Base-by-base conservation (phyloP, 1,140 invertebrate genomes). In the Armadillidium nasatum region DNA sequence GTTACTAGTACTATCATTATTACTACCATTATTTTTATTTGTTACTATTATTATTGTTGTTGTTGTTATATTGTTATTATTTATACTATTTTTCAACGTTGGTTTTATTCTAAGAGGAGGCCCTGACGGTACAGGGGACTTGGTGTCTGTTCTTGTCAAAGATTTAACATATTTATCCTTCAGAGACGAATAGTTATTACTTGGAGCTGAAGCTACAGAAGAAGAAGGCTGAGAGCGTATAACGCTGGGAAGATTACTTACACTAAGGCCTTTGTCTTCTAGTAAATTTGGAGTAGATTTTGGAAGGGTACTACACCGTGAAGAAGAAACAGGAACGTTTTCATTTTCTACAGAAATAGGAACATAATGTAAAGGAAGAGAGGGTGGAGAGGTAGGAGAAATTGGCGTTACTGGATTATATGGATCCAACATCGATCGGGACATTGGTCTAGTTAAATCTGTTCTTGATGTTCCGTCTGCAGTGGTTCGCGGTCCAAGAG, bases 401-500 rank as follows among this genome's bases (percentile, higher is more conserved):
- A 71, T 50, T 7, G 66, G 44, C 22, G 77, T 72, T 15, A 79
- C 73, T 9, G 80, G 72, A 23, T 76, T 70, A 22, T 74, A 71
- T 10, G 69, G 76, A 66, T 76, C 78, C n/a, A 76, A 75, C 54
- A 67, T 76, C 44, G 72, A 74, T 67, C 73, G 79, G 44, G 77
- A 79, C 43, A 68, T 81, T 60, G 68, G 81, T 70, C 82, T 82
- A 15, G 83, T 84, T 77, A 94, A 84, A 15, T 92, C 93, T 78
- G 93, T 89, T 0, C 90, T 92, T 11, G 93, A 94, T 81, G 91
- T 93, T 44, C 93, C 93, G 79, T 91, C 92, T 1, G 92, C 93
- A 7, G 93, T 95, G 11, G 94, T 92, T 81, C 93, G 87, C 43
- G 92, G 91, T 0, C 94, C 94, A 90, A 95, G 92, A 83, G 94